Evolutionary conservation across 2,888 invertebrate genomes (phyloP).

Genomic region (Zelleria hepariella): DNA sequence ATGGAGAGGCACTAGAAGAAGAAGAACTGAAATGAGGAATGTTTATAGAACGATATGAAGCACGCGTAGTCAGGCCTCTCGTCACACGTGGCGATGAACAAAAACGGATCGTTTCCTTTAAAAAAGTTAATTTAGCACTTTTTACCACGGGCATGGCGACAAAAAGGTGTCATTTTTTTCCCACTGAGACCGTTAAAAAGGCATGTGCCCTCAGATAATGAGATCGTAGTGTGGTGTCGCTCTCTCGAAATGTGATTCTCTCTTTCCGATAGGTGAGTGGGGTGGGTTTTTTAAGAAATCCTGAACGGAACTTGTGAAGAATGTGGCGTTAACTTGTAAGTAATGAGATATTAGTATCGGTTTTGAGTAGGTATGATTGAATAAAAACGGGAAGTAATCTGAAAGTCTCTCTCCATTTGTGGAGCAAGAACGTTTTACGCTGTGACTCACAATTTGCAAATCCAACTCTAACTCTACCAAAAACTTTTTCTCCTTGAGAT

Average conservation of each 20-base stretch:
- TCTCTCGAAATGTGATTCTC: conserved; percentile 58
- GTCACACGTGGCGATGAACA: conserved; percentile 63
- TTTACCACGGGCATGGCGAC: conserved; percentile 42
- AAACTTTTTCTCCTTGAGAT: too few relatives aligned
- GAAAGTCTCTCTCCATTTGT: too few relatives aligned
- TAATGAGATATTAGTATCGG: too few relatives aligned
- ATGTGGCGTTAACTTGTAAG: background rate
- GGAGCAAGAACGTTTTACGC: too few relatives aligned
- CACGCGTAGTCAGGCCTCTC: background rate
- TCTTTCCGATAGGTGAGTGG: conserved; percentile 36
- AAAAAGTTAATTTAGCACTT: conserved; percentile 69
- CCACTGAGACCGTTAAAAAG: conserved; percentile 35
- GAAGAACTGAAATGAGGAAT: background rate
- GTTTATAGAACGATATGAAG: background rate
- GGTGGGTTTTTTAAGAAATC: conserved; percentile 19
- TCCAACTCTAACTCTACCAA: too few relatives aligned
- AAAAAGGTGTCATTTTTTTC: conserved; percentile 61
- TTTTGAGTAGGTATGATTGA: too few relatives aligned
- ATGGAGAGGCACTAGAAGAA: too few relatives aligned
- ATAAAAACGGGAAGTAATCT: too few relatives aligned
- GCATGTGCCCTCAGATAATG: conserved; percentile 62
- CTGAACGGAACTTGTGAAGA: background rate
- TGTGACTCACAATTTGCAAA: too few relatives aligned
- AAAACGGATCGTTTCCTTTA: conserved; percentile 71
- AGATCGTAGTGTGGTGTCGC: conserved; percentile 45